phyloP scores from a whole-genome alignment of 1,140 invertebrate genomes.

The Oncopeltus fasciatus region DNA sequence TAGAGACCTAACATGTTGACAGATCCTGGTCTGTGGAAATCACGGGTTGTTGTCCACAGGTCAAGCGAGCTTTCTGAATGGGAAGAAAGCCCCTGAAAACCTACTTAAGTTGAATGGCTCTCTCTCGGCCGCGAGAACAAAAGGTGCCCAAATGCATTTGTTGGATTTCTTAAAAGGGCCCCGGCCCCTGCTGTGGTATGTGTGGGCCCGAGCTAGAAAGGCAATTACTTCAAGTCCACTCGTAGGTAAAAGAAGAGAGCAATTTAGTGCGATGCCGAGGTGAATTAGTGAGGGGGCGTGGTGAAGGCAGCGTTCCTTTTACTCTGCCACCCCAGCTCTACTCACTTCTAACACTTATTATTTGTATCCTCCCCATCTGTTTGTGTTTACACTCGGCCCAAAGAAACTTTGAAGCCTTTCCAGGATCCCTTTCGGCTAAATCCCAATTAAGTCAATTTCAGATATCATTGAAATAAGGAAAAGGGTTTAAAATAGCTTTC shows the following conservation, averaged over 20 bases:
- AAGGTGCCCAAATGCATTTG: neutral
- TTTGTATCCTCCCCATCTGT: neutral
- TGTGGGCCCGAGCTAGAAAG: neutral
- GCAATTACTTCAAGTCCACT: constrained; percentile 8
- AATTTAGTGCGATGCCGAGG: neutral
- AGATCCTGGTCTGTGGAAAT: no score
- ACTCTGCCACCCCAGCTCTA: neutral
- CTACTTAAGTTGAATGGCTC: no score
- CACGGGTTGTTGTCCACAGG: no score
- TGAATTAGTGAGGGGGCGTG: constrained; percentile 6
- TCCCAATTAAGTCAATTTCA: no score
- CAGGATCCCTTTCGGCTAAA: no score
- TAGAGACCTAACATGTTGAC: no score
- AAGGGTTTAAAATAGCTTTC: no score
- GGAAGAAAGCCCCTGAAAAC: no score
- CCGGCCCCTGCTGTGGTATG: neutral
- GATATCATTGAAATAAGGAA: no score
- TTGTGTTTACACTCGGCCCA: neutral
- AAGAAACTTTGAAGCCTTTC: no score
- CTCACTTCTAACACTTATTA: neutral
- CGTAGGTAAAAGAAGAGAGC: constrained; percentile 7
- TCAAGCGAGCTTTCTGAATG: no score
- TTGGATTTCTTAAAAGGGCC: neutral
- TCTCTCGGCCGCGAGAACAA: no score
- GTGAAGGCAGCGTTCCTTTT: neutral